Base-by-base conservation (phyloP, 2,888 invertebrate genomes). In the Ceramica pisi region DNA sequence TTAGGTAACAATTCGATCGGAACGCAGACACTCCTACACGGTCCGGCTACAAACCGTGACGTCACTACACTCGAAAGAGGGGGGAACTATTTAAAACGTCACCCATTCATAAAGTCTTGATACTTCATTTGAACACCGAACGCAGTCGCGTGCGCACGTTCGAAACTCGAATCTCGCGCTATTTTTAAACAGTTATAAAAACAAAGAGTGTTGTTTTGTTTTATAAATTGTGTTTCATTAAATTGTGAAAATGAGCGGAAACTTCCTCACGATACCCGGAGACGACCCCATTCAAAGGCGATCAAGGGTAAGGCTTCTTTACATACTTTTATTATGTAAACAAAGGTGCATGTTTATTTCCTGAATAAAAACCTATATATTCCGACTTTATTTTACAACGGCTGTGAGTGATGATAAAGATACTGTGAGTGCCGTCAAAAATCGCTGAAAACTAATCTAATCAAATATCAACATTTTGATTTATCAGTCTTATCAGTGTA, bases 201-300 rank as follows among this genome's bases (percentile, higher is more conserved):
- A 86, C 84, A 84, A 82, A 86, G 84, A 84, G 82, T 81, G 83
- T 76, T 84, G 88, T 86, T 87, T 88, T 87, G 80, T 83, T 82
- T 71, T 85, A 83, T 82, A 77, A 78, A 76, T 78, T 86, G 86
- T 86, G 79, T 78, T 85, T 83, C 83, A 86, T 80, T 75, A 74
- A 72, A 76, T 83, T 82, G 92, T 90, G 89, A 94, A 92, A 89
- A 96, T 96, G 96, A 96, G 96, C 90, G 95, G 95, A 74, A 96
- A 96, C 84, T 96, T 95, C 78, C 91, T 96, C 38, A 95, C 95
- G 19, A 95, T 96, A 81, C 96, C 96, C 38, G 94, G 94, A 64
- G 94, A 94, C 76, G 94, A 94, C 68, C 87, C 92, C 35, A 93
- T 95, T 71, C 93, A 94, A 81, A 90, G 88, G 81, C 88, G 96